Conservation (phyloP, 2,888 invertebrate genomes). For the Lasioglossum calceatum region DNA sequence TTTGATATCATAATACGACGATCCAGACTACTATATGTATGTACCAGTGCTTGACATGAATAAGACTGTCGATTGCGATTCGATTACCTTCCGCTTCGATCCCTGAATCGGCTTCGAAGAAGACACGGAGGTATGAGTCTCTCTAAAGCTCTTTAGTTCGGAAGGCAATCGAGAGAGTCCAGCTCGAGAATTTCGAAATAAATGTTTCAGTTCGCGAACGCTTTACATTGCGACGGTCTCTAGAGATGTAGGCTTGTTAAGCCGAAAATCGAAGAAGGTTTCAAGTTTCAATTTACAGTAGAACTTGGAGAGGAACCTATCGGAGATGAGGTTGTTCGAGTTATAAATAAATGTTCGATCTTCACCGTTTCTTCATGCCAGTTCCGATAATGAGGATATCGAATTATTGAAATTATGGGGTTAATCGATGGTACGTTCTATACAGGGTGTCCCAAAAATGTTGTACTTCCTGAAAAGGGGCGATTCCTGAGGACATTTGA, state of each 20-base stretch:
- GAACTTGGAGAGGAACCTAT: no score
- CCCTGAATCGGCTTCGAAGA: not conserved
- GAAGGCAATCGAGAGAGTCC: slow-evolving; percentile 4
- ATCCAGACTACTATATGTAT: no score
- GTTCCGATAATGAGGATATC: no score
- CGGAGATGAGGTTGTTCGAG: no score
- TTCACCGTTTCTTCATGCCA: no score
- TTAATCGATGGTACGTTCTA: not conserved
- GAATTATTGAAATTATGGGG: not conserved
- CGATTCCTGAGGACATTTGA: no score
- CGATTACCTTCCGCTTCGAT: not conserved
- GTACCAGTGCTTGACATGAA: not conserved
- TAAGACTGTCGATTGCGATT: not conserved
- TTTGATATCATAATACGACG: no score
- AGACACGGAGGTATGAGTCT: not conserved
- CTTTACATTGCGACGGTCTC: not conserved
- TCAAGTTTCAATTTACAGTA: not conserved
- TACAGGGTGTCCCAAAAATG: no score
- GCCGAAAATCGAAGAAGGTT: not conserved
- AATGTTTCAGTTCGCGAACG: not conserved
- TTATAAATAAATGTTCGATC: no score
- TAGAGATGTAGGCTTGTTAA: not conserved
- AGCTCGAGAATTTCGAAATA: not conserved
- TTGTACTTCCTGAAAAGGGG: no score
- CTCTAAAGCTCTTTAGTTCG: not conserved